These are phyloP conservation scores for Poeciliopsis turneri DNA, from an alignment of 2,797 vertebrate genomes.

Conservation along the genomic window DNA sequence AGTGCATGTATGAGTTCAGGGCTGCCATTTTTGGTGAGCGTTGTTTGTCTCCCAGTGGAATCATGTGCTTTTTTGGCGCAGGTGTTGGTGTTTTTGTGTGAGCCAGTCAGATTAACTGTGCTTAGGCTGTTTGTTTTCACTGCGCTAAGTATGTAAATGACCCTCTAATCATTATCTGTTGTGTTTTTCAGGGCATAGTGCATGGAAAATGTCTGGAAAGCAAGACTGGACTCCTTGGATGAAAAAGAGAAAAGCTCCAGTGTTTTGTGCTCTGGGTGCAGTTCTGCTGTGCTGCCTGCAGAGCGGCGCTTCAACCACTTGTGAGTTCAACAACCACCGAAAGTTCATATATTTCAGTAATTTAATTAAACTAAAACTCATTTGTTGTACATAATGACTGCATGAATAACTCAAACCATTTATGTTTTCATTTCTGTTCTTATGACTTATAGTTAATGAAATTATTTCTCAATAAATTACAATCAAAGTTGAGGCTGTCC, in stretches of 20 bases:
- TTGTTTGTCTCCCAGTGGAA: constrained; percentile 15
- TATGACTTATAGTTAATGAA: not conserved
- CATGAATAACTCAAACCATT: not conserved
- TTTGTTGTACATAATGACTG: not conserved
- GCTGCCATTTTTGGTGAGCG: constrained; percentile 14
- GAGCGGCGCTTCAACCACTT: constrained; percentile 58
- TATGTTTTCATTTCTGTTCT: not conserved
- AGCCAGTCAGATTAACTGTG: constrained; percentile 19
- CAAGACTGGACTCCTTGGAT: constrained; percentile 78
- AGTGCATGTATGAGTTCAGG: constrained; percentile 3
- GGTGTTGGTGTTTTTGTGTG: constrained; percentile 24
- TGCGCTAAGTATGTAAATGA: constrained; percentile 22
- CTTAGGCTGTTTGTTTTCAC: constrained; percentile 30
- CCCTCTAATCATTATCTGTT: constrained; percentile 38
- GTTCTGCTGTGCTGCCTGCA: constrained; percentile 79
- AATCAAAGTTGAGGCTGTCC: not conserved
- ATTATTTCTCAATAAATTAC: not conserved
- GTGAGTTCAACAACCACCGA: constrained; percentile 62
- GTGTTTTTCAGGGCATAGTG: constrained; percentile 72
- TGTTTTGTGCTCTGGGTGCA: constrained; percentile 75
- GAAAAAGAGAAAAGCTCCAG: constrained; percentile 75
- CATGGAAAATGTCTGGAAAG: constrained; percentile 84
- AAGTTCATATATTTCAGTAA: not conserved
- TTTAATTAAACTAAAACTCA: not conserved
- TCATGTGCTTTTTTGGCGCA: not conserved